Evolutionary conservation across 2,113 vertebrate species (phyloP), one percentile per base, ranked within the genome.

Genomic region (Pteruthius melanotis): DNA sequence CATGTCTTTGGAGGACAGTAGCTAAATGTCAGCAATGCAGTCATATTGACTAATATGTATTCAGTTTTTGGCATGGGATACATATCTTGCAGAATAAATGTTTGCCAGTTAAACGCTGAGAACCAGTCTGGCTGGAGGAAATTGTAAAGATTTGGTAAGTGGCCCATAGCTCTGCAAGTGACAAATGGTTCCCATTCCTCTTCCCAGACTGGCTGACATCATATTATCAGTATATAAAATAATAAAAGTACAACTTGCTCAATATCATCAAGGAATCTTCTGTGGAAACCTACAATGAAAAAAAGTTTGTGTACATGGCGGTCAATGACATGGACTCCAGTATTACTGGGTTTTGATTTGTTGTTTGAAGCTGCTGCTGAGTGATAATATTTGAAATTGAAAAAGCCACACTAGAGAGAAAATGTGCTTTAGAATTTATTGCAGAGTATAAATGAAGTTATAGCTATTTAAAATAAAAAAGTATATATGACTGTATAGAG

Each of bases 1-100:
- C 0, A 0, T 1, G 1, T 5, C 6, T 74, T 69, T 82, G 49
- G 37, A 64, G 40, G 22, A 24, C 14, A 27, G 39, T 59, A 63
- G 49, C 3, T 52, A 45, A 45, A 74, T 53, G 26, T 14, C 52
- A 60, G 18, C 19, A 59, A 2, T 59, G 31, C 57, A 61, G 19
- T 33, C 47, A 28, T 6, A 8, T 21, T 88, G 49, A 59, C 13
- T 54, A 31, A 64, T 75, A 9, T 15, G 12, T 31, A 0, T 37
- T 56, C 40, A 23, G 19, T 3, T 54, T 85, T 83, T 59, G 12
- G 21, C 16, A 31, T 11, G 17, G 20, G 39, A 63, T 61, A 21
- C 13, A 7, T 39, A 72, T 63, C 42, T 47, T 68, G 24, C 5
- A 40, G 42, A 75, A 35, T 66, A 45, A 68, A 35, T 23, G 5